Evolutionary conservation across 2,797 vertebrate species (phyloP), one percentile per base, ranked within the genome.

Genomic region (Pachyuromys duprasi): DNA sequence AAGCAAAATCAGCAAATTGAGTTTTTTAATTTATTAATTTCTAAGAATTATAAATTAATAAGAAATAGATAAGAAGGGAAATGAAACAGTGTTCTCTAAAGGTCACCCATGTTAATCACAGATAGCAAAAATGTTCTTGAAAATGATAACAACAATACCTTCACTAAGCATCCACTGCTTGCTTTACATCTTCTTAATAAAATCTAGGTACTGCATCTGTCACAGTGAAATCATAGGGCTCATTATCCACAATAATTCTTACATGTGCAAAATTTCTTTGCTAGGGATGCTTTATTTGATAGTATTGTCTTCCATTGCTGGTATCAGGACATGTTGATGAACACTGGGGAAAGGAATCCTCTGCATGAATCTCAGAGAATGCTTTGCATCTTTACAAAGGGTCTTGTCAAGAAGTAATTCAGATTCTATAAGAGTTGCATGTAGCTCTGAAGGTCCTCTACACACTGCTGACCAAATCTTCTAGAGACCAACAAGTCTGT

Each of bases 1-100:
- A 81, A 93, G 7, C 4, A 70, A 55, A 74, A 82, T 93, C 28
- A 86, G 49, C 28, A 95, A 93, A 81, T 63, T 81, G 31, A 78
- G 24, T 75, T 49, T 93, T 62, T n/a, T 95, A 76, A 65, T 1
- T 94, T 39, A 83, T 60, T 95, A 36, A 79, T 53, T 55, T 86
- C n/a, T 6, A 94, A 86, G 60, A 92, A 93, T 24, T 76, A 49
- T 24, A 87, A 87, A 62, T 84, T 76, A 90, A 70, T 84, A 83
- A 90, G 86, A 88, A 80, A 80, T 9, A 83, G 7, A 20, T 11
- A 92, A 70, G 31, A 78, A 28, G 9, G 5, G 20, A 95, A 94
- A 90, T 78, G 3, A 92, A 75, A 60, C 24, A 91, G 17, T 24
- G 45, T 75, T 53, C 6, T 83, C 31, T 94, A 55, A 45, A 15